Conservation (phyloP, 2,113 vertebrate species). For the Chamaea fasciata region DNA sequence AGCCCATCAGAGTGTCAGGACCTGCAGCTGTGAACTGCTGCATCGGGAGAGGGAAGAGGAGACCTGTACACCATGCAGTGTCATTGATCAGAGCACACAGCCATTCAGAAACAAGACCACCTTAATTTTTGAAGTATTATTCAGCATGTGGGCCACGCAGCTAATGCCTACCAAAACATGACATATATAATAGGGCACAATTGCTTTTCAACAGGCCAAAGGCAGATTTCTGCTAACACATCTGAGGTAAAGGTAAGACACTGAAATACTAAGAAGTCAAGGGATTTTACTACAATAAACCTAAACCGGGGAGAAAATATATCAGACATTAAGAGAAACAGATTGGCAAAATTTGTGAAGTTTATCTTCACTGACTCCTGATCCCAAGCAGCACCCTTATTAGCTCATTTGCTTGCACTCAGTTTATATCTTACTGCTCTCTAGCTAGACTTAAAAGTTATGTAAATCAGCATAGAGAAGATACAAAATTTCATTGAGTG, state of each 20-base stretch:
- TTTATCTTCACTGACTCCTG: not conserved
- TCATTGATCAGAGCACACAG: not conserved
- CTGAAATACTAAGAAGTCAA: not conserved
- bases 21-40: not conserved
- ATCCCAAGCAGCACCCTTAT: not conserved
- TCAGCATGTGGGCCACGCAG: not conserved
- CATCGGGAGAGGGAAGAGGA: not conserved
- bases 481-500: conserved; percentile 31
- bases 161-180: not conserved
- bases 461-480: conserved; percentile 23
- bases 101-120: not conserved
- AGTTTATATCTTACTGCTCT: not conserved
- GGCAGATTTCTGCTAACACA: not conserved
- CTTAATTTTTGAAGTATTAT: not conserved
- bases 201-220: not conserved
- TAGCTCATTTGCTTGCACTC: not conserved
- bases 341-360: not conserved
- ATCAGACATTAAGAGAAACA: not conserved
- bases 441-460: conserved; percentile 29
- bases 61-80: not conserved
- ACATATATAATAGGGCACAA: not conserved
- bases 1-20: not conserved
- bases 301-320: not conserved
- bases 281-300: not conserved
- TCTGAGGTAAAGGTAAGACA: not conserved